Evolutionary conservation across 2,888 invertebrate species (phyloP), one percentile per base, ranked within the genome.

Genomic region (Drosophila fungiperda): DNA sequence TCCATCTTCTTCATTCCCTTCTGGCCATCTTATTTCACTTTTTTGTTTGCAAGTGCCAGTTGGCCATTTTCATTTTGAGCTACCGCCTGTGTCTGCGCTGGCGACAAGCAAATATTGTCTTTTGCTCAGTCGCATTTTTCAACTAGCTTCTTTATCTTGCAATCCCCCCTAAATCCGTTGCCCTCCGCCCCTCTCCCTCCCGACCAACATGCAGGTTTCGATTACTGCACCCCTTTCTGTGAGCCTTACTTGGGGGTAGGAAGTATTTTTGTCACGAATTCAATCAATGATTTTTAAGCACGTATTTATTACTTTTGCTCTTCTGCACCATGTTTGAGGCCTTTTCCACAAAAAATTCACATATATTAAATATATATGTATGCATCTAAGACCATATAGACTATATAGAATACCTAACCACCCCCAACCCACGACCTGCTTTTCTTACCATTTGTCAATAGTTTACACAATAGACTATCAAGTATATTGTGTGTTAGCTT

Each of bases 201-300:
- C 17, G 2, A 2, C 17, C 17, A 2, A 3, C 7, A 4, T 23
- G 5, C 9, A n/a, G 29, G 55, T 42, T 32, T 32, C 55, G 64
- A 60, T 68, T 55, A 50, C 49, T 65, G 63, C 67, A 70, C 40
- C 70, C 65, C 54, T 40, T 57, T 35, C 54, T 38, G 8, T 38
- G 7, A 48, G 36, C 48, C 15, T 29, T 35, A 6, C 26, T 55
- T 38, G 26, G 42, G 59, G 59, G 55, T 20, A n/a, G 23, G 62
- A 61, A 67, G 70, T 80, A 87, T 84, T 89, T 90, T 72, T 87
- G 85, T 87, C 89, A 84, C 90, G 84, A 89, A 84, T 89, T 88
- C 89, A 87, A 88, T 88, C 80, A 88, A 87, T 73, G 89, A 90
- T 82, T 87, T 89, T 87, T 84, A 89, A 90, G 90, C 79, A 81